Conservation (phyloP, 2,888 invertebrate species). For the Parnassius apollo region DNA sequence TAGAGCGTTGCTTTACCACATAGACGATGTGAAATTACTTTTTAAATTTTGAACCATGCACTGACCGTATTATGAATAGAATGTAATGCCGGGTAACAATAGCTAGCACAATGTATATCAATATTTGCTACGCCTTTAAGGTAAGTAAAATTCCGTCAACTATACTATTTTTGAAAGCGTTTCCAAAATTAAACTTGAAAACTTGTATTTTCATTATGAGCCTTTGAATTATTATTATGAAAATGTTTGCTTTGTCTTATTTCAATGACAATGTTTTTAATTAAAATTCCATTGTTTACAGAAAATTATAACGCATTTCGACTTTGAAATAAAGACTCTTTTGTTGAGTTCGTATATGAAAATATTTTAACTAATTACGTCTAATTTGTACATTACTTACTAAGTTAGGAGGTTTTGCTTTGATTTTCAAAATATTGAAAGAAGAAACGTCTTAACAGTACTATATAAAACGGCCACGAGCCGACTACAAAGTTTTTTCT, state of each 20-base stretch:
- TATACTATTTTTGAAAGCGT: constrained; percentile 24
- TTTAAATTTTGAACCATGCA: no score
- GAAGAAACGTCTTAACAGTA: no score
- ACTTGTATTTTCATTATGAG: constrained; percentile 22
- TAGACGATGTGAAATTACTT: no score
- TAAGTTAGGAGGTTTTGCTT: not conserved
- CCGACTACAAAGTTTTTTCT: no score
- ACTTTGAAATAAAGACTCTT: constrained; percentile 13
- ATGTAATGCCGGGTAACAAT: not conserved
- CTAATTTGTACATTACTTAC: not conserved
- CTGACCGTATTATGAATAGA: not conserved
- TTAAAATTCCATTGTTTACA: constrained; percentile 23
- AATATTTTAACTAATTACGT: not conserved
- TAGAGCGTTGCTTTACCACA: no score
- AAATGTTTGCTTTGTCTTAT: constrained; percentile 18
- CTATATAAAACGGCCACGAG: no score
- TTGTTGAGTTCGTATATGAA: constrained; percentile 4
- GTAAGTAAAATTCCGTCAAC: constrained; percentile 20
- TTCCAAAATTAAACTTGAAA: constrained; percentile 25
- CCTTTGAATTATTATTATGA: constrained; percentile 26
- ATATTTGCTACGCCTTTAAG: not conserved
- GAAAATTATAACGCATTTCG: constrained; percentile 4
- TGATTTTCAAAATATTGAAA: no score
- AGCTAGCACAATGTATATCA: not conserved
- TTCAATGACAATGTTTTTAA: constrained; percentile 25